A percentile compares a stretch with the other conserved stretches of the same genome.
Evolutionary conservation across 2,888 invertebrate genomes (phyloP).

Genomic region (Hirudinaria manillensis): DNA sequence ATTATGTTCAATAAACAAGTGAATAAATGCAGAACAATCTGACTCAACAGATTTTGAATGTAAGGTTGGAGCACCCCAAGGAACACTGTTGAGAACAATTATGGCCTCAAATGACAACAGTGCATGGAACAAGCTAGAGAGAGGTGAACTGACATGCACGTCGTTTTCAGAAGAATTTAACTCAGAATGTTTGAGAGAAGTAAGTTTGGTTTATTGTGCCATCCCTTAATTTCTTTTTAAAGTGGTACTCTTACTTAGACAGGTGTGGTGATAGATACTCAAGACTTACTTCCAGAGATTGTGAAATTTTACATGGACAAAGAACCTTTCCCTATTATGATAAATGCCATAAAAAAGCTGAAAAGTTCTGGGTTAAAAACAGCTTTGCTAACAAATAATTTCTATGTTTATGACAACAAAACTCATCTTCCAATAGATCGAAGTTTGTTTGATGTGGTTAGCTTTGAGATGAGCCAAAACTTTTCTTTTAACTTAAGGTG

Average conservation of each 20-base stretch:
- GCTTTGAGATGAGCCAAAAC: slow-evolving; percentile 10
- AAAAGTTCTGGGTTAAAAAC: slow-evolving; percentile 53
- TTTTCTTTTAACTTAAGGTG: too few relatives aligned
- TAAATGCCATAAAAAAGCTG: slow-evolving; percentile 50
- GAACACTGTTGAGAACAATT: slow-evolving; percentile 48
- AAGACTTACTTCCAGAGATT: background rate
- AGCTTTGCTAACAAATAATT: slow-evolving; percentile 57
- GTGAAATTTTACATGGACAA: background rate
- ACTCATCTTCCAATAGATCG: slow-evolving; percentile 42
- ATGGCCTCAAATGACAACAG: slow-evolving; percentile 43
- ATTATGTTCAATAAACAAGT: too few relatives aligned
- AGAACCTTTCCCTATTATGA: slow-evolving; percentile 43
- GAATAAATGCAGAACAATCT: too few relatives aligned
- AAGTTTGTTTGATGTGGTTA: slow-evolving; percentile 51
- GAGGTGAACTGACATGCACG: slow-evolving; percentile 49
- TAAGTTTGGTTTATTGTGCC: slow-evolving; percentile 35
- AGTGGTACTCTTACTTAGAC: slow-evolving; percentile 28
- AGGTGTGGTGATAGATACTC: slow-evolving; percentile 34
- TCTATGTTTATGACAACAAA: slow-evolving; percentile 22
- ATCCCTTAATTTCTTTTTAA: background rate
- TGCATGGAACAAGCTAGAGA: slow-evolving; percentile 51
- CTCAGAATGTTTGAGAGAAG: slow-evolving; percentile 51
- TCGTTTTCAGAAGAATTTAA: slow-evolving; percentile 53
- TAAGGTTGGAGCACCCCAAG: slow-evolving; percentile 41
- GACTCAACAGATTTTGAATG: slow-evolving; percentile 28